These are phyloP conservation scores for Odobenus rosmarus DNA, from an alignment of 2,113 vertebrate genomes.

Conservation along the genomic window DNA sequence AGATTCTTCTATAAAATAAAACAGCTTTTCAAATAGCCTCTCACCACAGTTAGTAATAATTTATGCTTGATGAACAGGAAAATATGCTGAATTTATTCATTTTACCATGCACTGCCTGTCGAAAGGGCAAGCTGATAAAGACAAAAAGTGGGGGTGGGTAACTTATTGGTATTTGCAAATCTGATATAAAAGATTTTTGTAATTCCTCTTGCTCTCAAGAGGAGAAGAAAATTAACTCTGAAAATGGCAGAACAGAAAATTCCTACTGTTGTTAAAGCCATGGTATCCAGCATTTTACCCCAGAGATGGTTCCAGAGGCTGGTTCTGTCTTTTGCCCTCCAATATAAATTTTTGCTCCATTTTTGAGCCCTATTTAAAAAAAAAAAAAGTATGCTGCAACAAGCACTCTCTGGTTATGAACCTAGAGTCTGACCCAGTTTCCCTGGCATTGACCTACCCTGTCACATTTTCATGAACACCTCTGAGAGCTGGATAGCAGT, in stretches of 20 bases:
- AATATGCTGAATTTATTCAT: conserved; percentile 79
- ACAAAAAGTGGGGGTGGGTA: conserved; percentile 44
- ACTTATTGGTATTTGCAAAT: conserved; percentile 64
- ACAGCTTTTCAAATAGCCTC: conserved; percentile 73
- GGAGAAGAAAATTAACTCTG: conserved; percentile 63
- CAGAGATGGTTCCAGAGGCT: neutral
- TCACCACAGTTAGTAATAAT: conserved; percentile 76
- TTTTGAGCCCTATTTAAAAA: conserved; percentile 31
- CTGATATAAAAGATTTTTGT: conserved; percentile 64
- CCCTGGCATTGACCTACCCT: neutral
- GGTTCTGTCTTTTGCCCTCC: conserved; percentile 22
- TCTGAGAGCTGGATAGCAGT: neutral
- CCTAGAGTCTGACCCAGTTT: neutral
- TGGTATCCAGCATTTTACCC: conserved; percentile 47
- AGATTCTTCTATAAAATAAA: conserved; percentile 63
- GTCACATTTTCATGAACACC: neutral
- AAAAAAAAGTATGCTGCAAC: neutral
- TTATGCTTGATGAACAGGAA: conserved; percentile 80
- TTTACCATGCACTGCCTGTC: conserved; percentile 23
- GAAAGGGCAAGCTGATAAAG: conserved; percentile 74
- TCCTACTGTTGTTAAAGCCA: conserved; percentile 8
- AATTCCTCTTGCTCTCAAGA: conserved; percentile 53
- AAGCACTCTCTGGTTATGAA: conserved; percentile 4
- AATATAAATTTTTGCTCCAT: neutral
- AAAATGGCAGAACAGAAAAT: conserved; percentile 58